A percentile compares a stretch with the other conserved stretches of the same genome.
phyloP scores from a whole-genome alignment of 2,113 vertebrate genomes.

The Silurus glanis region DNA sequence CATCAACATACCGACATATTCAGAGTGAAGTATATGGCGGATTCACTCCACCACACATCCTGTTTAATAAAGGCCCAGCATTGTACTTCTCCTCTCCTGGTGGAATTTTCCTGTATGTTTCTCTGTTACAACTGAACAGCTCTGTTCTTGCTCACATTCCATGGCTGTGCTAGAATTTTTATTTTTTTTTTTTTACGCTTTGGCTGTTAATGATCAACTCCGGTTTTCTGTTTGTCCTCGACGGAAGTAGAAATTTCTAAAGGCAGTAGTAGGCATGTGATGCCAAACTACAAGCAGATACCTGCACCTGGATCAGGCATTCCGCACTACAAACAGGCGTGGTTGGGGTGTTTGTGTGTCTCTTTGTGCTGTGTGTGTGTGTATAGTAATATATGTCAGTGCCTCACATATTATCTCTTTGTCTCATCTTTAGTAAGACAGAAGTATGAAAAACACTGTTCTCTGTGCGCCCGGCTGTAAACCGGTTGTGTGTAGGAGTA shows the following conservation, averaged over 20 bases:
- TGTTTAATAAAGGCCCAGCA: background rate
- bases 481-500: background rate
- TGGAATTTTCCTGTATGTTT: conserved; percentile 13
- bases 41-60: conserved; percentile 14
- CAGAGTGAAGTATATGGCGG: conserved; percentile 4
- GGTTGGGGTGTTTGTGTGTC: conserved; percentile 5
- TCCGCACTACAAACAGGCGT: conserved; percentile 38
- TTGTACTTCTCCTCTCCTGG: background rate
- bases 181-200: background rate
- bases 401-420: background rate
- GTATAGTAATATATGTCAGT: background rate
- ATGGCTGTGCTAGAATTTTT: conserved; percentile 9
- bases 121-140: conserved; percentile 18
- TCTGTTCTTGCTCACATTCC: conserved; percentile 20
- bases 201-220: conserved; percentile 44
- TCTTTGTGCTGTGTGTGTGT: conserved; percentile 4
- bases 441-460: conserved; percentile 12
- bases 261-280: conserved; percentile 4
- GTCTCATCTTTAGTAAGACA: background rate
- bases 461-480: background rate
- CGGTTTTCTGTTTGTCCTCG: conserved; percentile 20
- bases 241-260: background rate
- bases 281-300: conserved; percentile 42
- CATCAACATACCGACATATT: background rate
- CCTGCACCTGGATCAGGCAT: conserved; percentile 26